Base-by-base conservation (phyloP, 2,797 vertebrate species). In the Enteromius treurensis region DNA sequence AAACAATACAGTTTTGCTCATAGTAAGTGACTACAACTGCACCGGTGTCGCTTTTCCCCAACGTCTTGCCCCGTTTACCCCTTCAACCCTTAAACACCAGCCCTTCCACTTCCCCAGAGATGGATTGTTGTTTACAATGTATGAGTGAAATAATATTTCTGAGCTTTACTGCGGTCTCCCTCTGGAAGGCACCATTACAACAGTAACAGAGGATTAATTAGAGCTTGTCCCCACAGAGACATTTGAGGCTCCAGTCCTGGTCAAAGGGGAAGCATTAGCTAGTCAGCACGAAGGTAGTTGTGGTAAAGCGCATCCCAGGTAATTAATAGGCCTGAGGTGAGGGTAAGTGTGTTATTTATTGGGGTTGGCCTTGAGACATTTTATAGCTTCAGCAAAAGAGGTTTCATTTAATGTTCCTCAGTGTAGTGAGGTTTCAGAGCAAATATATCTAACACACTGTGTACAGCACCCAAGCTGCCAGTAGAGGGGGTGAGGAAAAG, bases 151-250 rank as follows among this genome's bases (percentile, higher is more conserved):
- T 96, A 95, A 96, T 96, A 96, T 96, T 96, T 95, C 93, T 95
- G 91, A 92, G 90, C 93, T 91, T 92, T 88, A 88, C 87, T 88
- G 79, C 84, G 87, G 83, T 83, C 88, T 95, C 96, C 95, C 95
- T 64, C 40, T 95, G 96, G 96, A 96, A 92, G 93, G 84, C 87
- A 93, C 95, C 95, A 96, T 97, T 96, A 98, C 96, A 95, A 96
- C 95, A 95, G 96, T 97, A 96, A 96, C 96, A 93, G 95, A 95
- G 95, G 97, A 97, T 97, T 97, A 97, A 98, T 98, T 98, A 97
- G 95, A 95, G 93, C 92, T 69, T 65, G 90, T 96, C 96, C 95
- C 96, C 11, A 91, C 91, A 94, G 96, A 95, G 93, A 92, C 90
- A 90, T 92, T 90, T 89, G 92, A 90, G 94, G 94, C 95, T 93